These are phyloP conservation scores for Netelia virgata DNA, from an alignment of 2,888 invertebrate genomes.

Conservation along the genomic window DNA sequence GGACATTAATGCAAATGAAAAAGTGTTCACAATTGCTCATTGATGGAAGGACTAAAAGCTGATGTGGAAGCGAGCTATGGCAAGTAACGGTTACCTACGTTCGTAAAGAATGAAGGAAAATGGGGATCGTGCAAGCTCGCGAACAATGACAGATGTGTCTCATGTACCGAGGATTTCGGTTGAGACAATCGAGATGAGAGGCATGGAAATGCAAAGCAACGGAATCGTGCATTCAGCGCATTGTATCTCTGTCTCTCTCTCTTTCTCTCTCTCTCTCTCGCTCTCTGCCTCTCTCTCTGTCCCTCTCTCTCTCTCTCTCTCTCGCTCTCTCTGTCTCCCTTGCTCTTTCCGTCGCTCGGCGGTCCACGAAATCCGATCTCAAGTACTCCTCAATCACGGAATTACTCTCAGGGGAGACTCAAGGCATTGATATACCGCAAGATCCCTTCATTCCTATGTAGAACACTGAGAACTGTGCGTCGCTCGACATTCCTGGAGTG, in stretches of 20 bases:
- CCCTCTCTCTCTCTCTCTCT: conserved; percentile 34
- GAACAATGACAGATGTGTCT: conserved; percentile 45
- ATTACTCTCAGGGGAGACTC: conserved; percentile 56
- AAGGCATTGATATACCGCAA: conserved; percentile 63
- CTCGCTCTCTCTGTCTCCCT: conserved; percentile 41
- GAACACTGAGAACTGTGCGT: conserved; percentile 8
- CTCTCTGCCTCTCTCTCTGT: conserved; percentile 26
- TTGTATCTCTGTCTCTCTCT: conserved; percentile 26
- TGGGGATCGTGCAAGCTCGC: conserved; percentile 17
- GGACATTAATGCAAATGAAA: too few species aligned
- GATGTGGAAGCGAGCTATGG: too few species aligned
- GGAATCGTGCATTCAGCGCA: too few species aligned
- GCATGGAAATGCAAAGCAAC: conserved; percentile 50
- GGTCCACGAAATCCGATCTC: conserved; percentile 63
- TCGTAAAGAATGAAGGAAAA: neutral
- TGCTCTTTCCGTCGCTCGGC: conserved; percentile 19
- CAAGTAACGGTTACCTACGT: too few species aligned
- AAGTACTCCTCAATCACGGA: conserved; percentile 66
- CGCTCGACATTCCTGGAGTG: conserved; percentile 32
- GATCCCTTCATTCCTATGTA: conserved; percentile 8
- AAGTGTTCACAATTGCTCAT: too few species aligned
- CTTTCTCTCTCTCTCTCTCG: conserved; percentile 29
- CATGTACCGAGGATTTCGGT: conserved; percentile 1
- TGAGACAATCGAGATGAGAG: conserved; percentile 43
- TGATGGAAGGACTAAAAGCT: too few species aligned